These are phyloP conservation scores for Pempheris klunzingeri DNA, from an alignment of 2,797 vertebrate species.

Conservation along the genomic window DNA sequence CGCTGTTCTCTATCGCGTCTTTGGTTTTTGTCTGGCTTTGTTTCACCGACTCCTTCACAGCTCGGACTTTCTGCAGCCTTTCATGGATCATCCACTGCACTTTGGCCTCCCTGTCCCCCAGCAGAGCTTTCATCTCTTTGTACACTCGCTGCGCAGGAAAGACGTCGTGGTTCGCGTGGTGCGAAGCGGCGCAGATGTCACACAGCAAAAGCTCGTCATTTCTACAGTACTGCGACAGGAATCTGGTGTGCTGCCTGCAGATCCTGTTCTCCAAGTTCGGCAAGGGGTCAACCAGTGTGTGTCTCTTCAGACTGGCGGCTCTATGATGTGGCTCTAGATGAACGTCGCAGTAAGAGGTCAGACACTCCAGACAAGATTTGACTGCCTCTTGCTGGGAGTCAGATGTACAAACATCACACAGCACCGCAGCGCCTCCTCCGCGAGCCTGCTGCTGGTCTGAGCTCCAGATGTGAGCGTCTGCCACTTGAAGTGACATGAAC, in stretches of 20 bases:
- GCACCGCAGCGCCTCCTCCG: conserved; percentile 5
- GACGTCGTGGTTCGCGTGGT: conserved; percentile 11
- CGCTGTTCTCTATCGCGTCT: background rate
- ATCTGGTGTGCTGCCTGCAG: conserved; percentile 55
- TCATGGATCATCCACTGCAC: conserved; percentile 61
- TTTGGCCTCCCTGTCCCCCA: conserved; percentile 20
- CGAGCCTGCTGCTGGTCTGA: background rate
- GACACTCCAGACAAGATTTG: conserved; percentile 73
- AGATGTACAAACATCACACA: conserved; percentile 64
- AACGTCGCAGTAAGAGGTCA: conserved; percentile 62
- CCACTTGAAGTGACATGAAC: conserved; percentile 41
- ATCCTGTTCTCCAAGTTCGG: conserved; percentile 36
- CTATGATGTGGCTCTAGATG: conserved; percentile 65
- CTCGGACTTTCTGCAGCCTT: conserved; percentile 35
- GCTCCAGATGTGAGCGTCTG: background rate
- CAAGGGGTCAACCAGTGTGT: conserved; percentile 54
- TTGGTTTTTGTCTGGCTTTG: conserved; percentile 32
- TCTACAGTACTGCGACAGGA: conserved; percentile 44
- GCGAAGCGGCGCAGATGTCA: conserved; percentile 30
- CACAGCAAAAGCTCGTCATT: conserved; percentile 60
- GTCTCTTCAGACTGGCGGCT: conserved; percentile 59
- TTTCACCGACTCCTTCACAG: conserved; percentile 1
- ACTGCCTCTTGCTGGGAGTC: conserved; percentile 48
- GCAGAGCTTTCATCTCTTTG: conserved; percentile 4
- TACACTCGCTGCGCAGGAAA: conserved; percentile 22